Conservation (phyloP, 37 sponge, comb jelly and placozoan species). For the Ianthella basta region DNA sequence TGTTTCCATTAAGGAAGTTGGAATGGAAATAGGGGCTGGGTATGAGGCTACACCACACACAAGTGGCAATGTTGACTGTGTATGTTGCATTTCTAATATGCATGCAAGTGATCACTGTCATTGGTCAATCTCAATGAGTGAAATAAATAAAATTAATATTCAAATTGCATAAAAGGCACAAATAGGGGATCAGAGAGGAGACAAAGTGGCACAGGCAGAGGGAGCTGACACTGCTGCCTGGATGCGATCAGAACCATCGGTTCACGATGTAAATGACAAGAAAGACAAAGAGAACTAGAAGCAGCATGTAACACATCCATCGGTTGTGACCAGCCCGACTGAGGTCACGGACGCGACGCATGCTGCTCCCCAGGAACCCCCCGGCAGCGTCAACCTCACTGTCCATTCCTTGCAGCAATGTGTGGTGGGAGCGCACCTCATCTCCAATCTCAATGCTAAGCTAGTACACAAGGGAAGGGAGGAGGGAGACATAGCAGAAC, state of each 20-base stretch:
- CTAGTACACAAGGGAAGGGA: slow-evolving; percentile 25
- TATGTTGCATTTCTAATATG: too few species aligned
- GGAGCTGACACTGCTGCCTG: background rate
- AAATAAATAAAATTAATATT: too few species aligned
- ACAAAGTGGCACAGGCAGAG: too few species aligned
- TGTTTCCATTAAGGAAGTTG: too few species aligned
- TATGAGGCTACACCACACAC: too few species aligned
- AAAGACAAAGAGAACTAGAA: slow-evolving; percentile 68
- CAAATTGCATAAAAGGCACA: too few species aligned
- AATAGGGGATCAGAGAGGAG: too few species aligned
- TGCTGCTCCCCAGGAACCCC: slow-evolving; percentile 67
- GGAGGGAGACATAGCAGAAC: background rate
- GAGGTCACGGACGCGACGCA: slow-evolving; percentile 64
- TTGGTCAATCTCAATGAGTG: too few species aligned
- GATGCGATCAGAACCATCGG: slow-evolving; percentile 39
- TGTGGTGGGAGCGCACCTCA: slow-evolving; percentile 78
- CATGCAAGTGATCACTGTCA: too few species aligned
- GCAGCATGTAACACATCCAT: slow-evolving; percentile 81
- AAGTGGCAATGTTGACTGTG: too few species aligned
- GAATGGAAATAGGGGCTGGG: too few species aligned
- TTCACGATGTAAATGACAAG: slow-evolving; percentile 70
- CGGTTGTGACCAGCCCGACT: slow-evolving; percentile 78
- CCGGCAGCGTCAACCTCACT: slow-evolving; percentile 70
- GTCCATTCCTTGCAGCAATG: slow-evolving; percentile 37
- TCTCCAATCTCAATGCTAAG: slow-evolving; percentile 87